Base-by-base conservation (phyloP, 1,140 invertebrate genomes). In the Oryctes rhinoceros region DNA sequence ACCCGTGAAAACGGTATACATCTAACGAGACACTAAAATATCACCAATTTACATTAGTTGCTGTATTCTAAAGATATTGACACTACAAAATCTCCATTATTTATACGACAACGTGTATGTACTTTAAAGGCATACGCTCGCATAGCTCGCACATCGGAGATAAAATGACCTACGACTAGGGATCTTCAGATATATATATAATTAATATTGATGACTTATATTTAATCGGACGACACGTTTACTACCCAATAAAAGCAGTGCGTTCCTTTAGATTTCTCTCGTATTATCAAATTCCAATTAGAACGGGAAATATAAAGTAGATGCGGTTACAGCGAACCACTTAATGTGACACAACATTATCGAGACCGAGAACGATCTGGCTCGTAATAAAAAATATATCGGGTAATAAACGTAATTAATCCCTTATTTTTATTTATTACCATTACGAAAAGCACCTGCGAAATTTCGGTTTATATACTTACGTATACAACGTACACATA, bases 401-500 rank as follows among this genome's bases (percentile, higher is more conserved):
- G 65, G 39, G 65, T 71, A 71, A 71, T 71, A 71, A 71, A 71
- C 65, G 24, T 71, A 71, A 71, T 71, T 71, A 71, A 71, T 71
- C 65, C 65, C 65, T 71, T 71, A 71, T 71, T 71, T 71, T 71
- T 71, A 71, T 71, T 71, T 71, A 71, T 71, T 71, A 71, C 65
- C 13, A 24, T 71, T 59, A 20, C 9, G 24, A 37, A 24, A 71
- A 71, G 65, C 65, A 71, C 65, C 65, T 71, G 65, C 65, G 65
- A 71, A 71, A 35, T 71, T 71, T 71, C 65, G 24, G 65, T 71
- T 71, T 30, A 71, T 24, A 24, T 71, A 37, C 24, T 71, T 30
- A 67, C 35, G 65, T 71, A 37, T 35, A 15, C 7, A 37, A 18
- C 6, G 3, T n/a, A 59, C 5, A 44, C 5, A 10, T 44, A 44